Percentiles rank a stretch among this genome's conserved stretches.
Evolutionary conservation across 1,140 invertebrate species (phyloP).

Genomic region (Magallana gigas): DNA sequence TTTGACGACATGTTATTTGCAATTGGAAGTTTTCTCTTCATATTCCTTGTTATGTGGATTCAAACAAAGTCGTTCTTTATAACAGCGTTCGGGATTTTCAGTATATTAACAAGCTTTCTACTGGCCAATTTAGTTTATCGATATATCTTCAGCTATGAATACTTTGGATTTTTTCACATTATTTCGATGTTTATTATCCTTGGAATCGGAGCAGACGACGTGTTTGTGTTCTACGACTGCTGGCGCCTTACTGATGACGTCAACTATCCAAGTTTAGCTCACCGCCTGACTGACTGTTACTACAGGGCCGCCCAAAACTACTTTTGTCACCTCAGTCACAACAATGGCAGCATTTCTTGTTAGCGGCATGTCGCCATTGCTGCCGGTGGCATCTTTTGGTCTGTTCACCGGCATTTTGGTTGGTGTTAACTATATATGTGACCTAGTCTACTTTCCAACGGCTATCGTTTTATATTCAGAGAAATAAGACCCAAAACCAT

Average conservation of each 20-base stretch:
- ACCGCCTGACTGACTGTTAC: slow-evolving; percentile 73
- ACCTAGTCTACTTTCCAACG: slow-evolving; percentile 74
- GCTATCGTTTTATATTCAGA: slow-evolving; percentile 72
- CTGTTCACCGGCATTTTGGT: slow-evolving; percentile 73
- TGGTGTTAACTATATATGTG: slow-evolving; percentile 72
- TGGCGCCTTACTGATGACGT: slow-evolving; percentile 67
- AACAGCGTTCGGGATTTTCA: slow-evolving; percentile 62
- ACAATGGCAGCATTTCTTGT: slow-evolving; percentile 72
- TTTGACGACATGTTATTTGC: slow-evolving; percentile 65
- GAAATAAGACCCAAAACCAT: slow-evolving; percentile 53
- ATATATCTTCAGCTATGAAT: slow-evolving; percentile 66
- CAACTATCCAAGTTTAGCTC: slow-evolving; percentile 61
- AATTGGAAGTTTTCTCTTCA: slow-evolving; percentile 66
- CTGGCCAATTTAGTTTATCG: slow-evolving; percentile 72
- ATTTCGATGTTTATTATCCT: slow-evolving; percentile 73
- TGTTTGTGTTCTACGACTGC: slow-evolving; percentile 74
- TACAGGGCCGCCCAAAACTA: slow-evolving; percentile 69
- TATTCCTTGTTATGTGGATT: slow-evolving; percentile 64
- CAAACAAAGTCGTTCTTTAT: slow-evolving; percentile 68
- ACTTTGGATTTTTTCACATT: slow-evolving; percentile 74
- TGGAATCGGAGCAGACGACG: slow-evolving; percentile 74
- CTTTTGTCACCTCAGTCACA: slow-evolving; percentile 74
- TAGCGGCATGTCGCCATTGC: slow-evolving; percentile 68
- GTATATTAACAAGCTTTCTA: slow-evolving; percentile 71
- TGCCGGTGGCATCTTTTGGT: slow-evolving; percentile 71